Conservation (phyloP, 2,888 invertebrate species). For the Tyria jacobaeae region DNA sequence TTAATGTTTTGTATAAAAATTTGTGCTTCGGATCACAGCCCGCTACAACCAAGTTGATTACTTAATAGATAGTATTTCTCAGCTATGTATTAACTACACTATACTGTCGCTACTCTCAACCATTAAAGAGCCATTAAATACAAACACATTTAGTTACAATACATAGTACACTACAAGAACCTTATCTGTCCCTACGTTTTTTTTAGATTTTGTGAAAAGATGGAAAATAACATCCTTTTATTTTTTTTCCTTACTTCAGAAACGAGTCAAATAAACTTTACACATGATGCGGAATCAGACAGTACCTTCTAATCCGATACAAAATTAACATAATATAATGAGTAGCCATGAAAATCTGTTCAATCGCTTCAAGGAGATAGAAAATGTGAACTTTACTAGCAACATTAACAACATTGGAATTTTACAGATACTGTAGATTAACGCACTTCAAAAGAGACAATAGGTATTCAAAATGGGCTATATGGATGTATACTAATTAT, state of each 20-base stretch:
- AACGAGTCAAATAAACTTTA: not conserved
- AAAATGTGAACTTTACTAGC: too few species aligned
- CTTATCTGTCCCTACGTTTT: not conserved
- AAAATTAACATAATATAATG: not conserved
- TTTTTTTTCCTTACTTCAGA: too few species aligned
- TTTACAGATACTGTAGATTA: too few species aligned
- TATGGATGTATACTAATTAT: too few species aligned
- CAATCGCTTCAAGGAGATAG: not conserved
- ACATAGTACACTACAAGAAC: not conserved
- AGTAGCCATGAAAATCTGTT: not conserved
- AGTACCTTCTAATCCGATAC: too few species aligned
- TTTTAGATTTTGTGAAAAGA: not conserved
- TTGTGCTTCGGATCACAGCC: slow-evolving; percentile 65
- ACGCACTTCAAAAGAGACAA: too few species aligned
- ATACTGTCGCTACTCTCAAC: slow-evolving; percentile 8
- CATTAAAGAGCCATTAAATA: not conserved
- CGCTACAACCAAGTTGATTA: slow-evolving; percentile 35
- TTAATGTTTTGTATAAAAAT: slow-evolving; percentile 39
- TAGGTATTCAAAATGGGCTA: too few species aligned
- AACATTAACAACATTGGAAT: too few species aligned
- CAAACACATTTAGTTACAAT: not conserved
- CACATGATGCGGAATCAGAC: not conserved
- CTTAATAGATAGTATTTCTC: not conserved
- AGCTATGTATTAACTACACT: not conserved
- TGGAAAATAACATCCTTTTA: too few species aligned